Conservation (phyloP, 2,113 vertebrate species). For the Megalops atlanticus region DNA sequence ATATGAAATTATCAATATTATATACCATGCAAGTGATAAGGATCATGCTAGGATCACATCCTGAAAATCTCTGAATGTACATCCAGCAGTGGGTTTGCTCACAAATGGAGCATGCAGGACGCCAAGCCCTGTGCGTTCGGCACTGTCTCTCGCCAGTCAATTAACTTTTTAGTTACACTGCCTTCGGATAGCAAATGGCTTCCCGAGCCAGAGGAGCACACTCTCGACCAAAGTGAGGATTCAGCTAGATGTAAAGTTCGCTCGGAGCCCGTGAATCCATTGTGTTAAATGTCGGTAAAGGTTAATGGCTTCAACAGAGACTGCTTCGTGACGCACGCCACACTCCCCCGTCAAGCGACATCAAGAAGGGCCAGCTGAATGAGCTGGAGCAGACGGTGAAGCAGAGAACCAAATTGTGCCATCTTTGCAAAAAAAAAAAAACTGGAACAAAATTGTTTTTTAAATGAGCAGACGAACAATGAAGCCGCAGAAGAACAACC, state of each 20-base stretch:
- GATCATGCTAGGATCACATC: neutral
- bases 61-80: too few species aligned
- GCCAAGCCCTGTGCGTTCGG: neutral
- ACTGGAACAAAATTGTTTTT: neutral
- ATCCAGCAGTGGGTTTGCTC: too few species aligned
- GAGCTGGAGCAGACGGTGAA: neutral
- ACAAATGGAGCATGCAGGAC: neutral
- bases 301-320: slow-evolving; percentile 41
- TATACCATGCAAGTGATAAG: neutral
- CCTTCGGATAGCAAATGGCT: neutral
- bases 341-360: neutral
- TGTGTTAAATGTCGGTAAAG: slow-evolving; percentile 38
- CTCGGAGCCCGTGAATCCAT: slow-evolving; percentile 38
- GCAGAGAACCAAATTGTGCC: slow-evolving; percentile 10
- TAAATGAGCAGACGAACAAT: neutral
- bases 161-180: neutral
- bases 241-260: slow-evolving; percentile 19
- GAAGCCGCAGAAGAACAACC: neutral
- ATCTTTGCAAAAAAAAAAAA: slow-evolving; percentile 6
- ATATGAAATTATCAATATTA: neutral
- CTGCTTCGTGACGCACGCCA: slow-evolving; percentile 36
- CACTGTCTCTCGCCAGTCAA: neutral
- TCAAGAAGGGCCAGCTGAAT: neutral
- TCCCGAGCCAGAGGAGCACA: neutral
- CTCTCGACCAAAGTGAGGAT: neutral